Conservation (phyloP, 1,140 invertebrate genomes). For the Drosophila auraria region DNA sequence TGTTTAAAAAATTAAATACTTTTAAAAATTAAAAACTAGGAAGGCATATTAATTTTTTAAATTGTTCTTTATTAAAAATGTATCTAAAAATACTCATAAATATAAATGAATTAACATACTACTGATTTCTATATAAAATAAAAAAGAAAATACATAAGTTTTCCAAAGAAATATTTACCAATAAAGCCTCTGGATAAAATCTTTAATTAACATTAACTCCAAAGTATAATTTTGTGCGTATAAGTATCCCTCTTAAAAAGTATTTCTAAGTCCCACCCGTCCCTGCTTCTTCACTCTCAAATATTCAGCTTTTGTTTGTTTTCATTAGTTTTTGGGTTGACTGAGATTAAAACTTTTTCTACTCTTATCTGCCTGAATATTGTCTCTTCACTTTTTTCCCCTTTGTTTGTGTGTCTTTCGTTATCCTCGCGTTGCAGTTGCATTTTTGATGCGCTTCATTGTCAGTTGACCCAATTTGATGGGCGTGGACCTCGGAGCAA, state of each 20-base stretch:
- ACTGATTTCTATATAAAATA: background rate
- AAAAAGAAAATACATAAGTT: background rate
- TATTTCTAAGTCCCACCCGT: too few relatives aligned
- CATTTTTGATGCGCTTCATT: conserved; percentile 73
- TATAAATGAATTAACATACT: background rate
- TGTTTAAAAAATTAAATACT: background rate
- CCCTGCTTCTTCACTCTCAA: conserved; percentile 10
- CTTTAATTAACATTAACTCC: background rate
- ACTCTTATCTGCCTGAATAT: conserved; percentile 33
- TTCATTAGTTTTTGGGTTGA: conserved; percentile 10
- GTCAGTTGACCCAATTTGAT: conserved; percentile 75
- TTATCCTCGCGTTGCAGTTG: conserved; percentile 62
- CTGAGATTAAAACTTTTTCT: conserved; percentile 39
- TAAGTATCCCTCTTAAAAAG: background rate
- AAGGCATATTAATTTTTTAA: too few relatives aligned
- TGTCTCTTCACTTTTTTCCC: conserved; percentile 10
- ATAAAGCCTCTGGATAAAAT: background rate
- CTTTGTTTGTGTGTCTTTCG: conserved; percentile 32
- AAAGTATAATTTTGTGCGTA: background rate
- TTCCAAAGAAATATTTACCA: background rate
- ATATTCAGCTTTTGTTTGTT: conserved; percentile 47
- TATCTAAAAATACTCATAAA: background rate
- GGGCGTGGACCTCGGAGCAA: conserved; percentile 55
- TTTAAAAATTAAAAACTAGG: background rate
- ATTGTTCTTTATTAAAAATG: background rate